phyloP scores from a whole-genome alignment of 37 sponge, comb jelly and placozoan species.

The Axinella damicornis region DNA sequence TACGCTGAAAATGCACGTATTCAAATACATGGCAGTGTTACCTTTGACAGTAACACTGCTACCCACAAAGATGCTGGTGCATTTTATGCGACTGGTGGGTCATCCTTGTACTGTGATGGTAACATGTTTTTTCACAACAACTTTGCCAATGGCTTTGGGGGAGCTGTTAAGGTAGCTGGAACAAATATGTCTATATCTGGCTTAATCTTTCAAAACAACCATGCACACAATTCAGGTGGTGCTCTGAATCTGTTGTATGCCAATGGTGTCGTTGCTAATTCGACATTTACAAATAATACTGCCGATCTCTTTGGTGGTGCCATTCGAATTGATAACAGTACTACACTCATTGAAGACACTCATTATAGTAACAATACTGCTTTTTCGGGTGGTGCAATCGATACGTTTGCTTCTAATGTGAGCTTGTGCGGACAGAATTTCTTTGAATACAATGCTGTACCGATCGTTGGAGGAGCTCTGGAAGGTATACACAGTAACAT shows the following conservation, averaged over 20 bases:
- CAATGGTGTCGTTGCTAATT: background rate
- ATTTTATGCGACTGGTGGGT: too few relatives aligned
- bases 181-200: too few relatives aligned
- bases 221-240: too few relatives aligned
- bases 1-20: too few relatives aligned
- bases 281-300: background rate
- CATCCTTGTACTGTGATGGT: too few relatives aligned
- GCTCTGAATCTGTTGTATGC: background rate
- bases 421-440: background rate
- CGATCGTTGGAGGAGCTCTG: background rate
- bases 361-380: constrained; percentile 6
- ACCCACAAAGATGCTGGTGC: too few relatives aligned
- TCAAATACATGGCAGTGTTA: too few relatives aligned
- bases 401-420: background rate
- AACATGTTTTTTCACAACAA: too few relatives aligned
- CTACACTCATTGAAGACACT: background rate
- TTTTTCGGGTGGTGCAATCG: background rate
- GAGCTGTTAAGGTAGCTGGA: too few relatives aligned
- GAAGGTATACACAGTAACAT: background rate
- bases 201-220: too few relatives aligned
- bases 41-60: too few relatives aligned
- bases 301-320: constrained; percentile 19
- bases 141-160: too few relatives aligned
- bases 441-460: background rate
- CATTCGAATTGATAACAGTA: background rate